Evolutionary conservation across 2,113 vertebrate species (phyloP).

Genomic region (Pterophyllum scalare): DNA sequence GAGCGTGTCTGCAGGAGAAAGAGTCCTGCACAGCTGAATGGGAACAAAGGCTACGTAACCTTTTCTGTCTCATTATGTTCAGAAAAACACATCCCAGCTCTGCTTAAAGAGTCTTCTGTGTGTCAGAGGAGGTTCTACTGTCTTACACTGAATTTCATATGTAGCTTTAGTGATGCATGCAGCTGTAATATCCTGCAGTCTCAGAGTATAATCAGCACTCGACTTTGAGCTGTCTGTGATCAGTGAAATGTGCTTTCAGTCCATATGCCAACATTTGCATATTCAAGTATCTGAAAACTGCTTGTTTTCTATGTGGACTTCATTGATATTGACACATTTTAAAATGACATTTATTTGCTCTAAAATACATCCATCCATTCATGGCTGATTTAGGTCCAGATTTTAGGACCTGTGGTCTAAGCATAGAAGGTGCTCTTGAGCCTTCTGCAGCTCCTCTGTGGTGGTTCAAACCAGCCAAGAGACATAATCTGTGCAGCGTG

Average conservation of each 20-base stretch:
- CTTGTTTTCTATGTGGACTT: neutral
- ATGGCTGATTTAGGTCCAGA: neutral
- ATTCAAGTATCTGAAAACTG: neutral
- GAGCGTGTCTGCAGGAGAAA: neutral
- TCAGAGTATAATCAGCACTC: neutral
- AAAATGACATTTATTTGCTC: neutral
- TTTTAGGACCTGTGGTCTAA: neutral
- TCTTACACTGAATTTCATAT: neutral
- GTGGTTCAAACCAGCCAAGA: neutral
- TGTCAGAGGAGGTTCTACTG: neutral
- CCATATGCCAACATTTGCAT: neutral
- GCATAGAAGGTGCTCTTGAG: no score
- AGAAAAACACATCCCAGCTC: neutral
- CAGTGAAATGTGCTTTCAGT: neutral
- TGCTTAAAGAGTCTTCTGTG: neutral
- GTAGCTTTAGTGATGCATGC: neutral
- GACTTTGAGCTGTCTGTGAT: neutral
- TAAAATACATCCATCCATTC: neutral
- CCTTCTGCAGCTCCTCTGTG: no score
- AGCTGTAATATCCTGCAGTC: neutral
- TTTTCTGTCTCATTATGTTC: slow-evolving; percentile 29
- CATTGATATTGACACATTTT: neutral
- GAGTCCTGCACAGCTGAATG: slow-evolving; percentile 5
- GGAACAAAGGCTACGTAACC: slow-evolving; percentile 36
- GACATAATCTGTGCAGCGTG: neutral